These are phyloP conservation scores for Epizoanthus fatuus DNA, from an alignment of 92 coral and sea anemone species.

Conservation along the genomic window DNA sequence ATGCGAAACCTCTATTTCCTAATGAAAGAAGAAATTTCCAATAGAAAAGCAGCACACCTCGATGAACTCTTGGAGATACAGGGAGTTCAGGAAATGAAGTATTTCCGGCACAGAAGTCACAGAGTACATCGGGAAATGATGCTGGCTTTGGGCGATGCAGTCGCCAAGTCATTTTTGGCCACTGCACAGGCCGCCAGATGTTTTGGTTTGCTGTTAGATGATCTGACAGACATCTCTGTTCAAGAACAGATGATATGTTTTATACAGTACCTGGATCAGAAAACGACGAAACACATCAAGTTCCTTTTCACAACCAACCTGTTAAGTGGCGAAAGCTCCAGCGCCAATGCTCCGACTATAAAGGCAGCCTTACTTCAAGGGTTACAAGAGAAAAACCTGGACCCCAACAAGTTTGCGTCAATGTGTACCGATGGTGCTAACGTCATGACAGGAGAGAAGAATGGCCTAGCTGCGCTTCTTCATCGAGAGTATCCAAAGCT, in stretches of 20 bases:
- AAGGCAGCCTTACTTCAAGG: conserved; percentile 38
- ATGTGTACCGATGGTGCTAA: conserved; percentile 42
- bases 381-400: conserved; percentile 27
- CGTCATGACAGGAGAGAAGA: conserved; percentile 44
- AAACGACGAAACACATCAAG: conserved; percentile 24
- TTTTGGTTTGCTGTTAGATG: conserved; percentile 35
- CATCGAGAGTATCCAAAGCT: conserved; percentile 23
- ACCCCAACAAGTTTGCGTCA: conserved; percentile 34
- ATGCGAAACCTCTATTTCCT: conserved; percentile 37
- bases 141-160: conserved; percentile 35
- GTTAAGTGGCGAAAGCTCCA: conserved; percentile 29
- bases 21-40: conserved; percentile 39
- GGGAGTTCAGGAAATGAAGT: too few relatives aligned
- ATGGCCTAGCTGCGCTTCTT: conserved; percentile 44
- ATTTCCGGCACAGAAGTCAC: not conserved
- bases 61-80: not conserved
- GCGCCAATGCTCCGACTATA: conserved; percentile 34
- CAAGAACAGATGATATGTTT: conserved; percentile 50
- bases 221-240: conserved; percentile 41
- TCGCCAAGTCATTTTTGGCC: conserved; percentile 29
- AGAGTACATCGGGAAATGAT: conserved; percentile 26
- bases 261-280: conserved; percentile 26
- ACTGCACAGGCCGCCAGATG: conserved; percentile 27
- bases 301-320: conserved; percentile 35
- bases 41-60: conserved; percentile 28